Evolutionary conservation across 2,888 invertebrate genomes (phyloP), one percentile per base, ranked within the genome.

Genomic region (Nephrotoma flavescens): DNA sequence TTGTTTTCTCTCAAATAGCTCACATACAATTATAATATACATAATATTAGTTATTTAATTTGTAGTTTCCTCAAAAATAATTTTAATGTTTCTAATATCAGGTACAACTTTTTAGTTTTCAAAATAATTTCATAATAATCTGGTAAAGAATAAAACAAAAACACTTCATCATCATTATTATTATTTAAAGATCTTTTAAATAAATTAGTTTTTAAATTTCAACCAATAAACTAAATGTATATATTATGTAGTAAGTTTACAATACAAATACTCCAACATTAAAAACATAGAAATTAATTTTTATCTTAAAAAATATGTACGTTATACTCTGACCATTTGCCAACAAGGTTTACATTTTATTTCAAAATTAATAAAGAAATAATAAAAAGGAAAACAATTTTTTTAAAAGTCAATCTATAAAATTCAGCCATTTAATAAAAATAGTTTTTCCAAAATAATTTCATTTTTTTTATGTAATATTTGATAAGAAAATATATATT

Each of bases 21-120:
- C 71, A 71, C 71, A 71, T 71, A 44, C 11, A 9, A 44, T 44
- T 44, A 44, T 44, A 44, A 44, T 31, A 31, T 44, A 71, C 71
- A 71, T 52, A 52, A 15, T 1, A 71, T 31, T 31, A 31, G 9
- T 44, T 71, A 84, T 84, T 41, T 84, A 42, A 9, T 85, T 44
- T 85, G 31, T 42, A 41, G 7, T 86, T 41, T 41, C 42, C 44
- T 86, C 57, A 41, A 86, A 86, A 86, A 52, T 52, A 86, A 86
- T 86, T 52, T 86, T 88, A 87, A 88, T 89, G 88, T 89, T 88
- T 89, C 89, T 88, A 88, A 88, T 88, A 89, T 89, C 89, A 89
- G 89, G 89, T 89, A 89, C 89, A 87, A 86, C 86, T 86, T 87
- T 86, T 86, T 87, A 57, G 52, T 57, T 57, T 31, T 57, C 52